phyloP scores from a whole-genome alignment of 2,888 invertebrate species.

The Amphipyra berbera region DNA sequence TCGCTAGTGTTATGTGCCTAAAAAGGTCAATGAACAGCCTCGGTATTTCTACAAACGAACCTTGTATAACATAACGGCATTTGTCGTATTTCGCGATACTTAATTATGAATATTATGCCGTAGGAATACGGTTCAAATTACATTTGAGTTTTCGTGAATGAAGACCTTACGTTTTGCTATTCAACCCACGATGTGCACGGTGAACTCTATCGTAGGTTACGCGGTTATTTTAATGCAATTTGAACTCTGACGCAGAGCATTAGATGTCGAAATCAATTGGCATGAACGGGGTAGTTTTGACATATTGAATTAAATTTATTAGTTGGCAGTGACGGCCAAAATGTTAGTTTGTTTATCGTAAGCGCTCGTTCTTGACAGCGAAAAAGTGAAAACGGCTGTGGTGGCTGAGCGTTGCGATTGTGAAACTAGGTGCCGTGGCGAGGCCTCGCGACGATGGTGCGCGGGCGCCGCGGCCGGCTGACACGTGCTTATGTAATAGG shows the following conservation, averaged over 20 bases:
- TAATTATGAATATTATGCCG: slow-evolving; percentile 68
- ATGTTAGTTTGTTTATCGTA: slow-evolving; percentile 89
- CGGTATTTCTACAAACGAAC: slow-evolving; percentile 85
- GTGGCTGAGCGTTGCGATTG: slow-evolving; percentile 82
- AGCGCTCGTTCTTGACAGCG: slow-evolving; percentile 89
- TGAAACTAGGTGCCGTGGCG: slow-evolving; percentile 83
- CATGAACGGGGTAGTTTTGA: slow-evolving; percentile 62
- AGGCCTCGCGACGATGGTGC: slow-evolving; percentile 73
- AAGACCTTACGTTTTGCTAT: slow-evolving; percentile 77
- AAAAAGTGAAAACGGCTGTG: slow-evolving; percentile 89
- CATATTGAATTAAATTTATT: slow-evolving; percentile 60
- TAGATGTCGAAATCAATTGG: slow-evolving; percentile 69
- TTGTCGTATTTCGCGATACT: slow-evolving; percentile 60
- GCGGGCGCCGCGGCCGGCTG: slow-evolving; percentile 59
- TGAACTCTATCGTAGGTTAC: slow-evolving; percentile 70
- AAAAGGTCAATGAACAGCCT: slow-evolving; percentile 90
- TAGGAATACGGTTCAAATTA: slow-evolving; percentile 76
- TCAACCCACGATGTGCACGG: slow-evolving; percentile 70
- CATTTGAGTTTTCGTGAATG: slow-evolving; percentile 56
- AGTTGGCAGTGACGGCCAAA: slow-evolving; percentile 86
- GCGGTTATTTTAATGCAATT: slow-evolving; percentile 67
- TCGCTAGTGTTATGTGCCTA: slow-evolving; percentile 86
- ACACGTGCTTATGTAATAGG: slow-evolving; percentile 77
- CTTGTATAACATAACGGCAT: slow-evolving; percentile 71
- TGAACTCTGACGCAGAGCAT: slow-evolving; percentile 69